Evolutionary conservation across 2,113 vertebrate species (phyloP).

Genomic region (Danionella cerebrum): DNA sequence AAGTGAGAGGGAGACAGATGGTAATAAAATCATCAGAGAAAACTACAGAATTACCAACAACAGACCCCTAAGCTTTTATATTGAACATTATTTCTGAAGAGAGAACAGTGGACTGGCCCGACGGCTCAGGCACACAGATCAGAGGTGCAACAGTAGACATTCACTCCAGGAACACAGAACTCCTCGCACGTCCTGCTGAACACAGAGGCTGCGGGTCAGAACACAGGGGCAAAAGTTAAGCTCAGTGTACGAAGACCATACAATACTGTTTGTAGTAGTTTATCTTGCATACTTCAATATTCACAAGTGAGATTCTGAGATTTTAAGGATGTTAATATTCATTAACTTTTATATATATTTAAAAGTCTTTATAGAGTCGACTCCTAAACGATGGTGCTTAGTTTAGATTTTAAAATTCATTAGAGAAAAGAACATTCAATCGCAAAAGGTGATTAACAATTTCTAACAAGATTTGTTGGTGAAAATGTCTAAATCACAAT

Average conservation of each 20-base stretch:
- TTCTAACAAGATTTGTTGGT: too few species aligned
- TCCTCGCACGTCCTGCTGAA: constrained; percentile 36
- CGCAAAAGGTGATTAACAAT: too few species aligned
- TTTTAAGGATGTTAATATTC: too few species aligned
- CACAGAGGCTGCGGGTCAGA: background rate
- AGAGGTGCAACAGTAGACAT: constrained; percentile 34
- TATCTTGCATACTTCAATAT: too few species aligned
- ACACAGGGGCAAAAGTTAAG: background rate
- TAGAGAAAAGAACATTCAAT: too few species aligned
- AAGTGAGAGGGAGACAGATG: background rate
- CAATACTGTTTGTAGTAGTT: too few species aligned
- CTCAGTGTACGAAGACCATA: background rate
- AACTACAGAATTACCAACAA: background rate
- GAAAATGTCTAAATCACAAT: too few species aligned
- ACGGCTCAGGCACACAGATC: constrained; percentile 39
- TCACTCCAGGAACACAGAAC: constrained; percentile 7
- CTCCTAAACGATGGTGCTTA: too few species aligned
- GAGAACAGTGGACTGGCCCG: background rate
- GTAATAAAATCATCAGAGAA: background rate
- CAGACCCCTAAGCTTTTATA: background rate
- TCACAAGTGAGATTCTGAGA: too few species aligned
- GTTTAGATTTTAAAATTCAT: too few species aligned
- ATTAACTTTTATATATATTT: too few species aligned
- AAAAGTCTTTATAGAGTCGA: too few species aligned
- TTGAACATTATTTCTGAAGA: background rate